These are phyloP conservation scores for Remorina albescens DNA, from an alignment of 2,797 vertebrate species.

Conservation along the genomic window DNA sequence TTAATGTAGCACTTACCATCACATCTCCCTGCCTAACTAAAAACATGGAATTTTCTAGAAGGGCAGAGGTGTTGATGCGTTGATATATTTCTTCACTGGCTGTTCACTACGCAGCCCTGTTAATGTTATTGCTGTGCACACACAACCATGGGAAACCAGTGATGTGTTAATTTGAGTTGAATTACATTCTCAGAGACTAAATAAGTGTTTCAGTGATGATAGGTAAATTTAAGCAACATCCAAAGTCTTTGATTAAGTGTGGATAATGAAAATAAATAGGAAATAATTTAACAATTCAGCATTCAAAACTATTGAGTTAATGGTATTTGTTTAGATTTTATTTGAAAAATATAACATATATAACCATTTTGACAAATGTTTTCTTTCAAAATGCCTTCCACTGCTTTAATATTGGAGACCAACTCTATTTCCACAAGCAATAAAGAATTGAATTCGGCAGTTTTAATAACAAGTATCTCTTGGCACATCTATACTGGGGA, in stretches of 20 bases:
- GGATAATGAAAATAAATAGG: neutral
- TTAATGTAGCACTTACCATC: constrained; percentile 46
- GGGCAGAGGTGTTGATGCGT: neutral
- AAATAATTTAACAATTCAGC: neutral
- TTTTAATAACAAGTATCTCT: constrained; percentile 23
- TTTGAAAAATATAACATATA: too few relatives aligned
- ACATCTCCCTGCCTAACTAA: constrained; percentile 25
- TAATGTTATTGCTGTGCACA: neutral
- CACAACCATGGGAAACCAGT: neutral
- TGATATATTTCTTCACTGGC: constrained; percentile 7
- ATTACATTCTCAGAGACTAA: neutral
- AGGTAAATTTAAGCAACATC: neutral
- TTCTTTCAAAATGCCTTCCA: constrained; percentile 1
- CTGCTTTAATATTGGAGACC: constrained; percentile 4
- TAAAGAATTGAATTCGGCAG: constrained; percentile 31
- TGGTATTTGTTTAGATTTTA: too few relatives aligned
- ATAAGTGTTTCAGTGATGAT: neutral
- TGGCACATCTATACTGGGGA: constrained; percentile 8
- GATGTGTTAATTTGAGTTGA: neutral
- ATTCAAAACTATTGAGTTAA: neutral
- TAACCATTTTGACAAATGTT: too few relatives aligned
- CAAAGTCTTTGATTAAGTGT: neutral
- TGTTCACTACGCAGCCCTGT: constrained; percentile 7
- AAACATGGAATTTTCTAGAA: constrained; percentile 23
- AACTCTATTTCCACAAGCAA: constrained; percentile 15